These are phyloP conservation scores for Napeogenes inachia DNA, from an alignment of 2,888 invertebrate genomes.

Conservation along the genomic window DNA sequence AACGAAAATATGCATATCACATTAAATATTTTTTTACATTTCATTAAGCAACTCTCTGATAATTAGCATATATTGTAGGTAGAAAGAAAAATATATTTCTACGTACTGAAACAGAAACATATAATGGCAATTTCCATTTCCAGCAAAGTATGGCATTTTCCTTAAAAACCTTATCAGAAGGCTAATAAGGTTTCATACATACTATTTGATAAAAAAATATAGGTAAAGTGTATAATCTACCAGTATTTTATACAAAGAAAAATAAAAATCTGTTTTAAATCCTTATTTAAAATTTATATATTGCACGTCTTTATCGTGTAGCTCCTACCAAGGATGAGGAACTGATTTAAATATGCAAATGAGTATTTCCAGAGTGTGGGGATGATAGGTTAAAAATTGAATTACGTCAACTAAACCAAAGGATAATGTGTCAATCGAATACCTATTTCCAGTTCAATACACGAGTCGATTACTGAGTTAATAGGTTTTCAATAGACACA, in stretches of 20 bases:
- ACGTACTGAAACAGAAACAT: no score
- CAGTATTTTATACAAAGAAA: neutral
- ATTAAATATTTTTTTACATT: no score
- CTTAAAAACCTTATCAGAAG: no score
- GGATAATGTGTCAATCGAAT: constrained; percentile 27
- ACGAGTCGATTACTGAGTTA: constrained; percentile 24
- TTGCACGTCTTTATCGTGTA: constrained; percentile 29
- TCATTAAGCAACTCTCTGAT: no score
- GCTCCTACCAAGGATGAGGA: constrained; percentile 33
- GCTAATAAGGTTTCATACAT: no score
- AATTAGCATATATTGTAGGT: no score
- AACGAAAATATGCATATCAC: no score
- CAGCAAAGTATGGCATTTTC: no score
- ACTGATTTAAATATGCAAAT: constrained; percentile 59
- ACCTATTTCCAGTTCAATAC: constrained; percentile 22
- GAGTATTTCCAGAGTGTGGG: constrained; percentile 40
- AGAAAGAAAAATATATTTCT: no score
- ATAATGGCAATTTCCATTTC: no score
- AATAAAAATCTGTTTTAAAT: neutral
- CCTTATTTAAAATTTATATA: constrained; percentile 24
- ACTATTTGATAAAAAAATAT: no score
- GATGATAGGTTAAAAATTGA: constrained; percentile 42
- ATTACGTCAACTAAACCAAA: constrained; percentile 15
- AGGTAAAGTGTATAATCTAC: no score
- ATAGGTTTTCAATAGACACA: constrained; percentile 25